Conservation (phyloP, 2,797 vertebrate species). For the Onychomys torridus region DNA sequence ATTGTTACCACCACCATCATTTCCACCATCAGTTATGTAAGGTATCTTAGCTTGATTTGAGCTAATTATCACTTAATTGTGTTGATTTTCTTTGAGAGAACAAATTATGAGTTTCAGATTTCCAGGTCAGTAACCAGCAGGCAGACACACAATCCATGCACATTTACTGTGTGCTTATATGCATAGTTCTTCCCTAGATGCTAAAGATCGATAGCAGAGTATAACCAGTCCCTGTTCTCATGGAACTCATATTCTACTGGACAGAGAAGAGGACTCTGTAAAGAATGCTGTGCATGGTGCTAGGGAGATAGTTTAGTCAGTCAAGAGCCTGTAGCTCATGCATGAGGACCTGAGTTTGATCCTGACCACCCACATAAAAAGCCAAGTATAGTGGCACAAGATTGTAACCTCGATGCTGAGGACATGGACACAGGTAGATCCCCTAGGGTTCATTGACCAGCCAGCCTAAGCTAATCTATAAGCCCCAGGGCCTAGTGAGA, state of each 20-base stretch:
- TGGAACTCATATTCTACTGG: background rate
- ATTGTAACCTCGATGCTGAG: background rate
- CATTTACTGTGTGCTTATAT: background rate
- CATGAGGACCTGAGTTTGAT: background rate
- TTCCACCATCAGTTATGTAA: background rate
- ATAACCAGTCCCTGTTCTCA: background rate
- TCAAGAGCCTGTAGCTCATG: background rate
- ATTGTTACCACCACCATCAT: background rate
- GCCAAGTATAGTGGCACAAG: background rate
- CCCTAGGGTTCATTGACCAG: background rate
- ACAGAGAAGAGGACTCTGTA: background rate
- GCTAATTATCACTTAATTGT: background rate
- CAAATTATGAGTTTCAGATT: constrained; percentile 42
- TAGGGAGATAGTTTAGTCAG: background rate
- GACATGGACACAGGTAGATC: background rate
- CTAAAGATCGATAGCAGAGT: background rate
- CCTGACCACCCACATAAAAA: background rate
- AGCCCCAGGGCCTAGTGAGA: background rate
- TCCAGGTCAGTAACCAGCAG: background rate
- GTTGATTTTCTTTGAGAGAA: constrained; percentile 18
- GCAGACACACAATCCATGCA: background rate
- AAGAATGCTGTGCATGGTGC: background rate
- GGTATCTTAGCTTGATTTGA: background rate
- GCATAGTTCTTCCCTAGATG: background rate
- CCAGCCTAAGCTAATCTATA: background rate